These are phyloP conservation scores for Cyclargus thomasi DNA, from an alignment of 1,140 invertebrate genomes.

Conservation along the genomic window DNA sequence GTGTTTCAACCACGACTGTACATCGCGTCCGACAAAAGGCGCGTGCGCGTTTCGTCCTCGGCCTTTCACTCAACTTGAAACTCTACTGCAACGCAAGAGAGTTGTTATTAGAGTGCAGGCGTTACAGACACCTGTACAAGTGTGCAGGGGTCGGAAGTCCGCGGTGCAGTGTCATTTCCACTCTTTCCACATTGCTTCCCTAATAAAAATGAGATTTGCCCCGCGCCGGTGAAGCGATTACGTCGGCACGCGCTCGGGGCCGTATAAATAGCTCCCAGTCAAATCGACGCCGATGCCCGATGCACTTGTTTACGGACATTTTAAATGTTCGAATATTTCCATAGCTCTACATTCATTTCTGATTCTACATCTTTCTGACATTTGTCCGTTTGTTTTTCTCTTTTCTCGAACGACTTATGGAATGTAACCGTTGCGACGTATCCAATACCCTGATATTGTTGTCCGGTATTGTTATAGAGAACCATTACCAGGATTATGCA, in stretches of 20 bases:
- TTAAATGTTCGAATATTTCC: slow-evolving; percentile 7
- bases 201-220: slow-evolving; percentile 68
- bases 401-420: too few species aligned
- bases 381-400: too few species aligned
- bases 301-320: slow-evolving; percentile 16
- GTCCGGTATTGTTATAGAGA: too few species aligned
- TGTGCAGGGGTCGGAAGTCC: slow-evolving; percentile 62
- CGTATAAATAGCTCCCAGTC: slow-evolving; percentile 31
- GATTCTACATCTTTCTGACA: too few species aligned
- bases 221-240: slow-evolving; percentile 34
- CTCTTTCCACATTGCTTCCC: slow-evolving; percentile 62
- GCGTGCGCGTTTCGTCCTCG: slow-evolving; percentile 32
- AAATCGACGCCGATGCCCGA: slow-evolving; percentile 21
- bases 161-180: slow-evolving; percentile 70
- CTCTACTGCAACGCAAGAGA: slow-evolving; percentile 26
- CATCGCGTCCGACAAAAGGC: slow-evolving; percentile 37
- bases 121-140: slow-evolving; percentile 62
- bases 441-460: too few species aligned
- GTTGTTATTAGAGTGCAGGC: slow-evolving; percentile 22
- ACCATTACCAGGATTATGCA: too few species aligned
- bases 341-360: too few species aligned
- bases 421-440: too few species aligned
- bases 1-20: slow-evolving; percentile 38
- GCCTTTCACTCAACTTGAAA: slow-evolving; percentile 21
- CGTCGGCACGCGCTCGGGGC: slow-evolving; percentile 28